Base-by-base conservation (phyloP, 2,113 vertebrate species). In the Anarhynchus alexandrinus region DNA sequence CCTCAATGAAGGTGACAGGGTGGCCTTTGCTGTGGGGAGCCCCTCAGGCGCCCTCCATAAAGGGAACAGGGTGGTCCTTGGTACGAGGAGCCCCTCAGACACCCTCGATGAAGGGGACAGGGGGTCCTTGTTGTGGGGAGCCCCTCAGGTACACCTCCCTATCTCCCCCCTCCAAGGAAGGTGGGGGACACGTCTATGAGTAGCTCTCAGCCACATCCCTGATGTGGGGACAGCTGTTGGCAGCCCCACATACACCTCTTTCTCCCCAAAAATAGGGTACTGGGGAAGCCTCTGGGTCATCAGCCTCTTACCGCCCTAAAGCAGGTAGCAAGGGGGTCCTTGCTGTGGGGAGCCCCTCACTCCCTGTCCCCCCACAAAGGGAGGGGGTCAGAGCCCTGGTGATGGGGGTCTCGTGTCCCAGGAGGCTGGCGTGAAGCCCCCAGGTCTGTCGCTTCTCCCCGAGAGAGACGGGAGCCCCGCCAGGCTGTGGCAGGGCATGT, bases 401-500 rank as follows among this genome's bases (percentile, higher is more conserved):
- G 26, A 5, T 14, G 71, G 30, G 25, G 5, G 13, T 90, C 32
- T 64, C 1, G 0, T 72, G 51, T 82, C 55, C 45, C 64, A 40
- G 61, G 72, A 55, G 49, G 17, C 19, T 38, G 54, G 10, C 0
- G 1, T 18, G 0, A 19, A 38, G 15, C 27, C 23, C 26, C 40
- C 4, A 2, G 36, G 18, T 45, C 55, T 0, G 2, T 55, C 61
- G 25, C 23, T 11, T 66, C 4, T 92, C 34, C 20, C 45, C 0
- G 3, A 4, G 55, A 2, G 69, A 16, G 34, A 8, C 0, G 0
- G 51, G 10, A 17, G 18, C 27, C 13, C 9, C 1, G 8, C 2
- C 0, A 16, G 55, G 40, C 87, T 45, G 58, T 34, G 29, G 43
- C 40, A 29, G 69, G 69, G 59, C 0, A 0, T 42, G 64, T 86